These are phyloP conservation scores for Apis cerana DNA, from an alignment of 1,140 invertebrate genomes.

Conservation along the genomic window DNA sequence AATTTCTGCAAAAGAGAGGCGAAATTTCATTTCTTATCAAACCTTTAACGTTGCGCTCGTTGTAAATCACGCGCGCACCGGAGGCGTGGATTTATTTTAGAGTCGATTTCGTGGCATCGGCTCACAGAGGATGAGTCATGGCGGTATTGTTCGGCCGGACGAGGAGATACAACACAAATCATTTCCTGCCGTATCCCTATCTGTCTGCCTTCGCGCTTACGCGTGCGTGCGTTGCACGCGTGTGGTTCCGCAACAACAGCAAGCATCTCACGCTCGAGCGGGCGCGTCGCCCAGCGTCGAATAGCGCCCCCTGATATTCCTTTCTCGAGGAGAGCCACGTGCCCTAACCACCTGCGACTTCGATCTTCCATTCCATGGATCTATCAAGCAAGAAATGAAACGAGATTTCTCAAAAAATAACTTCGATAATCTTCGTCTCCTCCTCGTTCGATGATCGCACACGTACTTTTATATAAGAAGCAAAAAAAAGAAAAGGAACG, in stretches of 20 bases:
- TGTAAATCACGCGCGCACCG: constrained; percentile 47
- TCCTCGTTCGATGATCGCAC: too few relatives aligned
- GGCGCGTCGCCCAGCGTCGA: constrained; percentile 56
- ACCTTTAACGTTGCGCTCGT: neutral
- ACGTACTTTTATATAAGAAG: neutral
- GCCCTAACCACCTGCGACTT: too few relatives aligned
- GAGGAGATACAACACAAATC: constrained; percentile 70
- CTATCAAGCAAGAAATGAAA: too few relatives aligned
- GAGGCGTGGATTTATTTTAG: constrained; percentile 65
- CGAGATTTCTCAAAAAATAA: too few relatives aligned
- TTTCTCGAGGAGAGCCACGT: too few relatives aligned
- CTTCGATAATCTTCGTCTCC: too few relatives aligned
- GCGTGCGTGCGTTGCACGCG: constrained; percentile 22
- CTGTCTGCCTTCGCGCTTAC: constrained; percentile 66
- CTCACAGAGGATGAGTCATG: constrained; percentile 68
- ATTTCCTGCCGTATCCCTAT: constrained; percentile 70
- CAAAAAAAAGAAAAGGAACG: neutral
- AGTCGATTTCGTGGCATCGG: constrained; percentile 65
- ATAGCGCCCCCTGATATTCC: neutral
- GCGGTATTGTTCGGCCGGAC: constrained; percentile 69
- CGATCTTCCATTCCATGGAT: too few relatives aligned
- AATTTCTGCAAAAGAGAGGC: too few relatives aligned
- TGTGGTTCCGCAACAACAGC: constrained; percentile 12
- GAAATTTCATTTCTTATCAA: neutral
- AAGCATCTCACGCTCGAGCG: constrained; percentile 71